Evolutionary conservation across 2,797 vertebrate species (phyloP).

Genomic region (Sebastes oblongus): DNA sequence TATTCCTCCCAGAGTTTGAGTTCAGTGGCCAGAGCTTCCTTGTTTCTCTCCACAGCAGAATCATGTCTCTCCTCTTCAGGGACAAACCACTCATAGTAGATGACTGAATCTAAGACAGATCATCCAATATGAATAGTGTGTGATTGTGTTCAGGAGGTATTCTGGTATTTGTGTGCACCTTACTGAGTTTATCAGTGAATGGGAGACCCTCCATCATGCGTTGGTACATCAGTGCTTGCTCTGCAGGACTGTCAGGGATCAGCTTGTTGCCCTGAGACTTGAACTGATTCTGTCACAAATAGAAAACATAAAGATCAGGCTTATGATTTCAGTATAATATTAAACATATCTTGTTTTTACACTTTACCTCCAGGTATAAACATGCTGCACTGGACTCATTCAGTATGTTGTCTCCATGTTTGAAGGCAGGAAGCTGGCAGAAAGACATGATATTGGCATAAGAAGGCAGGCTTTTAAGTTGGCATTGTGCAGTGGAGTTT

Average conservation of each 20-base stretch:
- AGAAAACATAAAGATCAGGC: not conserved
- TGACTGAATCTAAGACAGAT: slow-evolving; percentile 46
- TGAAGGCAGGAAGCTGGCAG: slow-evolving; percentile 73
- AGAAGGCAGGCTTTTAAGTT: not conserved
- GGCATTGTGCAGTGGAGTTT: not conserved
- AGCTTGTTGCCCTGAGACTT: slow-evolving; percentile 70
- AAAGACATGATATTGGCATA: not conserved
- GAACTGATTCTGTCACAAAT: slow-evolving; percentile 62
- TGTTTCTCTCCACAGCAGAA: slow-evolving; percentile 71
- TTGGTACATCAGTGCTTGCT: slow-evolving; percentile 70
- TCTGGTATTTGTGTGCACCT: not conserved
- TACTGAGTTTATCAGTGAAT: slow-evolving; percentile 70
- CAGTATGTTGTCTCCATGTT: slow-evolving; percentile 67
- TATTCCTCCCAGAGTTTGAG: slow-evolving; percentile 79
- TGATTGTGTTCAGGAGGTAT: not conserved
- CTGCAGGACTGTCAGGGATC: slow-evolving; percentile 55
- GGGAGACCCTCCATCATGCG: slow-evolving; percentile 66
- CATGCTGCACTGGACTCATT: slow-evolving; percentile 73
- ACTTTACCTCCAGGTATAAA: slow-evolving; percentile 77
- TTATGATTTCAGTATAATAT: not conserved
- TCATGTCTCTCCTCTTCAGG: slow-evolving; percentile 77
- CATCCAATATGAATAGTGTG: not conserved
- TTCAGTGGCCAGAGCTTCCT: slow-evolving; percentile 63
- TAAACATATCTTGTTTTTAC: not conserved
- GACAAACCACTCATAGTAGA: slow-evolving; percentile 68